Evolutionary conservation across 2,888 invertebrate species (phyloP).

Genomic region (Plusia festucae): DNA sequence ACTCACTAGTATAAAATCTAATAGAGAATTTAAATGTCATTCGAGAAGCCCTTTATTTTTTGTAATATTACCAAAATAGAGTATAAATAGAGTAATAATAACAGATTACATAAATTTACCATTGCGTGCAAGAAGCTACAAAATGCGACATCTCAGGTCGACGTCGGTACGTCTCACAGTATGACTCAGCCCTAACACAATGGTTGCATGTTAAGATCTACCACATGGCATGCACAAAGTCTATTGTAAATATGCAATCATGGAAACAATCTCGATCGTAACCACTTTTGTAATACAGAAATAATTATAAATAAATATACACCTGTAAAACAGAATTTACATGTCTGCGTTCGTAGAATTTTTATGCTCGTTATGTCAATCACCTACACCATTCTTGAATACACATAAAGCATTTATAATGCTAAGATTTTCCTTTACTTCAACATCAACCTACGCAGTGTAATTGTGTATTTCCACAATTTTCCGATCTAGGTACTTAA

Average conservation of each 20-base stretch:
- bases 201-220: slow-evolving; percentile 44
- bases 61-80: slow-evolving; percentile 19
- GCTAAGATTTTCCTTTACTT: slow-evolving; percentile 8
- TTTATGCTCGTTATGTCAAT: slow-evolving; percentile 36
- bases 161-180: slow-evolving; percentile 13
- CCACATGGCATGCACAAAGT: slow-evolving; percentile 27
- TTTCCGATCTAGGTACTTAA: not conserved
- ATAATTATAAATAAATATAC: slow-evolving; percentile 37
- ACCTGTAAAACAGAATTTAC: slow-evolving; percentile 19
- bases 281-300: slow-evolving; percentile 33
- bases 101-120: slow-evolving; percentile 29
- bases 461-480: not conserved
- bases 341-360: slow-evolving; percentile 13
- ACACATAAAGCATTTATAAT: slow-evolving; percentile 7
- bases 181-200: slow-evolving; percentile 43
- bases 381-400: slow-evolving; percentile 25
- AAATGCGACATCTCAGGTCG: not conserved
- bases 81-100: slow-evolving; percentile 17
- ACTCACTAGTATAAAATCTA: too few species aligned
- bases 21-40: not conserved
- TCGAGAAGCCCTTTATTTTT: slow-evolving; percentile 35
- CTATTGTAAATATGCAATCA: slow-evolving; percentile 47
- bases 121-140: slow-evolving; percentile 23
- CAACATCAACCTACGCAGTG: not conserved
- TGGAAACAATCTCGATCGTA: slow-evolving; percentile 24